Conservation (phyloP, 1,140 invertebrate genomes). For the Bilobella aurantiaca region DNA sequence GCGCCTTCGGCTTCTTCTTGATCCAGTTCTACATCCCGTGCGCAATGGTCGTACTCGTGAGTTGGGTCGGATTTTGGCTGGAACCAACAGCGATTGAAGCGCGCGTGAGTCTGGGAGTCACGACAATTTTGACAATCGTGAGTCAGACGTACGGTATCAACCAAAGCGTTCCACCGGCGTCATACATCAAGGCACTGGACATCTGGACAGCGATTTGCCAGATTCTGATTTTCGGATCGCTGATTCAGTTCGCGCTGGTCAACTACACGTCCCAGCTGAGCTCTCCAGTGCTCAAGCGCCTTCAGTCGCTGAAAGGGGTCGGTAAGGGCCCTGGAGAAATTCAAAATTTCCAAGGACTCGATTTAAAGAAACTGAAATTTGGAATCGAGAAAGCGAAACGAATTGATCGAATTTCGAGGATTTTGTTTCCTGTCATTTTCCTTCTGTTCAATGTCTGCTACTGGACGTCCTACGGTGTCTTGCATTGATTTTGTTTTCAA, state of each 20-base stretch:
- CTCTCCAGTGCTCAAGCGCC: neutral
- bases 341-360: too few species aligned
- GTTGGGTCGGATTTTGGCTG: slow-evolving; percentile 50
- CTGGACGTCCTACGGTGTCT: too few species aligned
- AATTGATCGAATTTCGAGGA: too few species aligned
- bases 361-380: too few species aligned
- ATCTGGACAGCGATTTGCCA: slow-evolving; percentile 50
- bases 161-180: slow-evolving; percentile 2
- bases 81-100: slow-evolving; percentile 47
- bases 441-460: too few species aligned
- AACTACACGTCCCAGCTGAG: slow-evolving; percentile 39
- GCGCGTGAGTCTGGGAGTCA: slow-evolving; percentile 48
- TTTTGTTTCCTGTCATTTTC: too few species aligned
- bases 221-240: slow-evolving; percentile 48
- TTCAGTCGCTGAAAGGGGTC: too few species aligned
- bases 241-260: slow-evolving; percentile 49
- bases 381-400: too few species aligned
- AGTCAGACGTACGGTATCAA: slow-evolving; percentile 47
- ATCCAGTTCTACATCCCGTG: slow-evolving; percentile 47
- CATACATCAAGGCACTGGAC: slow-evolving; percentile 42
- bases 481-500: too few species aligned
- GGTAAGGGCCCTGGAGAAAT: too few species aligned
- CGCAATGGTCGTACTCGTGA: slow-evolving; percentile 48
- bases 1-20: slow-evolving; percentile 50
- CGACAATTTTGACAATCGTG: slow-evolving; percentile 49